Conservation (phyloP, 2,113 vertebrate genomes). For the Chionomys nivalis region DNA sequence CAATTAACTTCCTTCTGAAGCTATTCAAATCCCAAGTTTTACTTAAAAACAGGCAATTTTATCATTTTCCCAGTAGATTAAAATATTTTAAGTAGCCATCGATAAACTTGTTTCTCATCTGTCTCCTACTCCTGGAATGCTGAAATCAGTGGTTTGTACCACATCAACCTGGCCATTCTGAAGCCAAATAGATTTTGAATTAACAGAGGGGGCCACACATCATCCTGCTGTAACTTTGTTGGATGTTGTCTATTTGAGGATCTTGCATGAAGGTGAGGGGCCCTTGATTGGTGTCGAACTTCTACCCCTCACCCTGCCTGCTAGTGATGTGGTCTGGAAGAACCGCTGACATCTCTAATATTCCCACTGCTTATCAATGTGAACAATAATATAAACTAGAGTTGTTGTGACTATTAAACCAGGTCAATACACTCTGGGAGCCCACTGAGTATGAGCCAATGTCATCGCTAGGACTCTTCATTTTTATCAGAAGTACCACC, state of each 20-base stretch:
- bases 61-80: neutral
- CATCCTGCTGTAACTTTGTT: neutral
- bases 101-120: neutral
- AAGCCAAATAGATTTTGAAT: neutral
- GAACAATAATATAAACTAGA: neutral
- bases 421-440: neutral
- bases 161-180: neutral
- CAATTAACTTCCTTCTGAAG: conserved; percentile 35
- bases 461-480: no score
- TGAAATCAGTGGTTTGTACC: neutral
- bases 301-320: neutral
- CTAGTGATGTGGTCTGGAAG: neutral
- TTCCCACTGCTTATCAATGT: neutral
- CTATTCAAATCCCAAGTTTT: conserved; percentile 23
- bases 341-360: neutral
- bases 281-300: neutral
- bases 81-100: neutral
- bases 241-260: neutral
- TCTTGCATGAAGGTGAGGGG: neutral
- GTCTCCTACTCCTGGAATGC: neutral
- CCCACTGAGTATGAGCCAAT: neutral
- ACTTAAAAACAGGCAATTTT: neutral
- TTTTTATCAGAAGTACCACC: neutral
- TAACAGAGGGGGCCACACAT: neutral
- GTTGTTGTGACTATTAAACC: neutral